Evolutionary conservation across 2,113 vertebrate genomes (phyloP).

Genomic region (Mustelus asterias): DNA sequence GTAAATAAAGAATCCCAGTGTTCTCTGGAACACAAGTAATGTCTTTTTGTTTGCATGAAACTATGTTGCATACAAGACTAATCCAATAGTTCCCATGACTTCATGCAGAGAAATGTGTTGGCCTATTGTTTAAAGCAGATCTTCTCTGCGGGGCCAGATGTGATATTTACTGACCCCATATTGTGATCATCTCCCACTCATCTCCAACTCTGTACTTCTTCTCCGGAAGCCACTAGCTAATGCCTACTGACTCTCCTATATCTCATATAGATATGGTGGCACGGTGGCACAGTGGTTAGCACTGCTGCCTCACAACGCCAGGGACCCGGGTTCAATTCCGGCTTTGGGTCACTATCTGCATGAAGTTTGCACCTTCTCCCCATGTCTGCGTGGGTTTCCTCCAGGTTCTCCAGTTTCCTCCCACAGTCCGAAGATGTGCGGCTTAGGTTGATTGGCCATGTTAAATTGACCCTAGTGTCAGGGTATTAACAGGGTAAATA

Average conservation of each 20-base stretch:
- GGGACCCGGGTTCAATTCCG: no score
- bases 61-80: constrained; percentile 6
- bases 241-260: background rate
- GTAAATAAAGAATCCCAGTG: constrained; percentile 21
- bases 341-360: no score
- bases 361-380: no score
- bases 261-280: background rate
- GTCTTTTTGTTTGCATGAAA: constrained; percentile 2
- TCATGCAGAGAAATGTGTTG: background rate
- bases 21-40: constrained; percentile 2
- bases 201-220: background rate
- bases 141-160: background rate
- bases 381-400: no score
- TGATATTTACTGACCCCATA: background rate
- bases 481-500: no score
- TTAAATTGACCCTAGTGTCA: no score
- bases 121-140: background rate
- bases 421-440: no score
- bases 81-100: background rate
- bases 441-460: no score
- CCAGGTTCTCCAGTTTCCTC: no score
- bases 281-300: no score
- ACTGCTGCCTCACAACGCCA: no score
- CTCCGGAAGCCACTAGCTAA: background rate
- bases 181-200: background rate